These are phyloP conservation scores for Sphaeridia pumilis DNA, from an alignment of 2,888 invertebrate species.

Conservation along the genomic window DNA sequence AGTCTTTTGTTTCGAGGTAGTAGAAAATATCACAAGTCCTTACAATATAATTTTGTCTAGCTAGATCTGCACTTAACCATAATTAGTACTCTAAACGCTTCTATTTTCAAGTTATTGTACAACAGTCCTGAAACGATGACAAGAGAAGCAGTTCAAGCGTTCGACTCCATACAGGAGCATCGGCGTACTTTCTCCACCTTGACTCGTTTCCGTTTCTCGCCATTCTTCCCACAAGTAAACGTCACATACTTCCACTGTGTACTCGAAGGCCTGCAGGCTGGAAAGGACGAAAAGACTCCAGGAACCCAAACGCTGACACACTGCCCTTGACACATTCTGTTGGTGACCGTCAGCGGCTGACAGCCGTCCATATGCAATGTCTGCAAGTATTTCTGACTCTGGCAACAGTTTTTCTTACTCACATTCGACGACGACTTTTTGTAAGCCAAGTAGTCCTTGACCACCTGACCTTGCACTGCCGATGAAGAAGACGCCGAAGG, in stretches of 20 bases:
- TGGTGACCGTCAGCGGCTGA: constrained; percentile 30
- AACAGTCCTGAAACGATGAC: too few species aligned
- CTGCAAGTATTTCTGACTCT: constrained; percentile 34
- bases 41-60: too few species aligned
- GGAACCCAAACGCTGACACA: constrained; percentile 35
- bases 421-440: constrained; percentile 1
- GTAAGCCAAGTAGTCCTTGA: constrained; percentile 7
- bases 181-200: constrained; percentile 30
- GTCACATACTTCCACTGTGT: constrained; percentile 30
- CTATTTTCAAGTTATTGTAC: too few species aligned
- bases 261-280: constrained; percentile 32
- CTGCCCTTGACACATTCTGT: constrained; percentile 34
- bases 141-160: too few species aligned
- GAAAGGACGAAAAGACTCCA: constrained; percentile 31
- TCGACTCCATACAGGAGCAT: constrained; percentile 33
- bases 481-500: too few species aligned
- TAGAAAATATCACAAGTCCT: too few species aligned
- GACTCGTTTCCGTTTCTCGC: constrained; percentile 25
- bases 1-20: too few species aligned
- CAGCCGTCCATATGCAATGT: constrained; percentile 33
- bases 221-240: constrained; percentile 26
- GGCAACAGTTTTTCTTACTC: constrained; percentile 30
- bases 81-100: too few species aligned
- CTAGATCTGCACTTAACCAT: too few species aligned
- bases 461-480: neutral